Base-by-base conservation (phyloP, 2,113 vertebrate genomes). In the Amphiprion percula region DNA sequence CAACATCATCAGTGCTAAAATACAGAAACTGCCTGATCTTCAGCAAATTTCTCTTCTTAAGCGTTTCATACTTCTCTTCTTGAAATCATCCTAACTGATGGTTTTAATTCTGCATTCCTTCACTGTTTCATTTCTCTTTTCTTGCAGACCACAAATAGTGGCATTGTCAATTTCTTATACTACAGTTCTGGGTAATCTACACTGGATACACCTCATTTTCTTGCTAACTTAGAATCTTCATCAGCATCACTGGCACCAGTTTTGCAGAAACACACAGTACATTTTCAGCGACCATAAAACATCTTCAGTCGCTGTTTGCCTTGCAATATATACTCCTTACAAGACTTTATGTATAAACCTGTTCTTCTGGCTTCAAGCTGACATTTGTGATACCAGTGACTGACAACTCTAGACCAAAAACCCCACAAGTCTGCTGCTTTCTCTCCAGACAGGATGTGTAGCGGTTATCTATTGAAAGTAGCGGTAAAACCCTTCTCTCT, bases 91-190 rank as follows among this genome's bases (percentile, higher is more conserved):
- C 21, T 8, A 85, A 85, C 81, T 39, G 77, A 64, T 74, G 16
- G 30, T 52, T 72, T 80, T 63, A 68, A 53, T 85, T 89, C 28
- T 88, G 87, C 83, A 47, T 68, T 77, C 61, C 82, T 87, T 65
- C 50, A 72, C 67, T 80, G 84, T 94, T 93, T 94, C 92, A 89
- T 92, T 94, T 94, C 92, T 90, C 80, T 82, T 90, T 94, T 92
- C 76, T 80, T 74, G 17, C 52, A 80, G 88, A 92, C 82, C 86
- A 83, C 90, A 88, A 79, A 87, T 76, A 83, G 84, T 88, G 84
- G 86, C 86, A 85, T 85, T 88, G 84, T 87, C 66, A 80, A 89
- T 92, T 88, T 91, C 82, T 77, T 72, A 10, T 0, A 11, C 55
- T 41, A 30, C 30, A 69, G 8, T 82, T 87, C 78, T 80, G 41